Evolutionary conservation across 2,797 vertebrate species (phyloP), one percentile per base, ranked within the genome.

Genomic region (Hyperoplus lanceolatus): DNA sequence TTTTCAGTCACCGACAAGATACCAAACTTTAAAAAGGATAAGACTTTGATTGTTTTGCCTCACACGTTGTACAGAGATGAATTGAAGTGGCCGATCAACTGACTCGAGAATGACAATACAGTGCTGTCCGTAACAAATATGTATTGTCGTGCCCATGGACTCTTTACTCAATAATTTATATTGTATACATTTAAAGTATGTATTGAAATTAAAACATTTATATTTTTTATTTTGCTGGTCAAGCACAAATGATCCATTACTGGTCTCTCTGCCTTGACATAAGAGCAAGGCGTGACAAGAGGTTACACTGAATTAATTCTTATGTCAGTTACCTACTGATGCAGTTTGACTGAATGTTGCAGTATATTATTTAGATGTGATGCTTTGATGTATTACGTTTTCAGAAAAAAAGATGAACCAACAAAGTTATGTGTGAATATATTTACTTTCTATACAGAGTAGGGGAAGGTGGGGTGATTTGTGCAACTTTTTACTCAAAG

Each of bases 181-280:
- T 59, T 82, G 60, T 74, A 83, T 78, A 83, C 18, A 88, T 79
- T 81, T 79, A 77, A 90, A 79, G 79, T 76, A 69, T 90, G 77
- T 80, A 64, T 81, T 83, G 74, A 89, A 80, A 77, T 81, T 16
- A 84, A 90, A 80, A 59, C 29, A 76, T 88, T 89, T 90, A 79
- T 91, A 87, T 92, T 91, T 93, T 86, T 87, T 88, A 90, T 87
- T 83, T 88, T 91, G 70, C 77, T 77, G 73, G 75, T 90, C 66
- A 85, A 84, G 86, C 58, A 82, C 65, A 75, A 73, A 29, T 29
- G 29, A 29, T 29, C 29, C 29, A 29, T 29, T 36, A 56, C 75
- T 75, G 64, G 56, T 68, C 46, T 56, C 45, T 56, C 45, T 56
- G 73, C 64, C 72, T 73, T 80, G 74, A 53, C 72, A 66, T 29